phyloP scores from a whole-genome alignment of 2,113 vertebrate species.

The Orthonyx spaldingii region DNA sequence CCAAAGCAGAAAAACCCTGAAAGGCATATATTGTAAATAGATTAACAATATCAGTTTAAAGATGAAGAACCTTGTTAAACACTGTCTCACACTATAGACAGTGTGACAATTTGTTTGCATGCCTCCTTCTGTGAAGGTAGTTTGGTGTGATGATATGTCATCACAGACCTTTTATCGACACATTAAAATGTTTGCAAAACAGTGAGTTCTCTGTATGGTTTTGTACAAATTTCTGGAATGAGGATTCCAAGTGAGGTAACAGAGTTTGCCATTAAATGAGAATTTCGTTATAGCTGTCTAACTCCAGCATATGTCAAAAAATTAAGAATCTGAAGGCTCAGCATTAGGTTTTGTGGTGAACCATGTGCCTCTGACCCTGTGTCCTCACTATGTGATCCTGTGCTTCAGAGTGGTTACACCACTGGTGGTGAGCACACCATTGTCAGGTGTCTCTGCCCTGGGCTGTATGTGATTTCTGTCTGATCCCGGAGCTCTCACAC shows the following conservation, averaged over 20 bases:
- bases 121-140: background rate
- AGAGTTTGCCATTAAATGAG: background rate
- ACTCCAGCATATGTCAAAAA: background rate
- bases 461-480: background rate
- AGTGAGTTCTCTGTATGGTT: background rate
- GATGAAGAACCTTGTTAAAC: background rate
- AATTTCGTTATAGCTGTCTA: background rate
- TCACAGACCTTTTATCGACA: background rate
- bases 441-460: background rate
- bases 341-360: background rate
- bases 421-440: background rate
- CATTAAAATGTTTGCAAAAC: background rate
- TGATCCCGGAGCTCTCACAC: background rate
- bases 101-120: background rate
- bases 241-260: background rate
- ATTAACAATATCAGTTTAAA: background rate
- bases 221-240: background rate
- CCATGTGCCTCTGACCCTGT: rapidly evolving
- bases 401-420: background rate
- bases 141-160: too few relatives aligned
- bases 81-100: background rate
- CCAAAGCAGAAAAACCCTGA: background rate
- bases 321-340: background rate
- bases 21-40: background rate
- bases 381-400: rapidly evolving